Evolutionary conservation across 2,113 vertebrate species (phyloP).

Genomic region (Myotis brandtii): DNA sequence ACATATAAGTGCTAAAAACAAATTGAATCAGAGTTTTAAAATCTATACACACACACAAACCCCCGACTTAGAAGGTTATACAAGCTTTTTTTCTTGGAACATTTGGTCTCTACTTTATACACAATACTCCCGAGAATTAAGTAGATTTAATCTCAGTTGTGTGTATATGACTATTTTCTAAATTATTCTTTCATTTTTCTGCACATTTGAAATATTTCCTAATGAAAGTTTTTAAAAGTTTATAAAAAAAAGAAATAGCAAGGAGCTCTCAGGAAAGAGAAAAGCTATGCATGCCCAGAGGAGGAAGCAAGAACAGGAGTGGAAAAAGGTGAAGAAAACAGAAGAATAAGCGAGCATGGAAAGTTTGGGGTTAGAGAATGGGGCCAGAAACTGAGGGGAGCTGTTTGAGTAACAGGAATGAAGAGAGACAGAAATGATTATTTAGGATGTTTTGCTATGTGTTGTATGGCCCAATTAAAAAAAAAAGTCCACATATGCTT

Average conservation of each 20-base stretch:
- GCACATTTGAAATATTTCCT: not conserved
- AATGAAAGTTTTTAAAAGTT: not conserved
- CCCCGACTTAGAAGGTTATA: not conserved
- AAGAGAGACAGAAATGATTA: not conserved
- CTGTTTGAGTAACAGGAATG: not conserved
- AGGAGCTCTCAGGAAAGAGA: not conserved
- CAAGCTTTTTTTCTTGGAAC: not conserved
- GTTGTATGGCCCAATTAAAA: not conserved
- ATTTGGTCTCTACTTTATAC: not conserved
- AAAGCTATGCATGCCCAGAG: not conserved
- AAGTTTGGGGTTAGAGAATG: not conserved
- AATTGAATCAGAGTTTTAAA: conserved; percentile 36
- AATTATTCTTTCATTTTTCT: conserved; percentile 27
- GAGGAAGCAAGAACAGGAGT: not conserved
- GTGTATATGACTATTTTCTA: not conserved
- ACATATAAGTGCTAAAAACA: not conserved
- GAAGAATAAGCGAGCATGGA: not conserved
- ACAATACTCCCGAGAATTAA: conserved; percentile 24
- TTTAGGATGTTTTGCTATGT: not conserved
- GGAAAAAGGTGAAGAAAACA: not conserved
- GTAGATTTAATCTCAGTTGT: not conserved
- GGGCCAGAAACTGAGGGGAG: not conserved
- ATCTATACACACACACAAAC: not conserved
- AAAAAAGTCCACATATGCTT: not conserved
- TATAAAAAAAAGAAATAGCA: not conserved